A percentile compares a stretch with the other conserved stretches of the same genome.
phyloP scores from a whole-genome alignment of 2,797 vertebrate genomes.

The Cheirogaleus major region DNA sequence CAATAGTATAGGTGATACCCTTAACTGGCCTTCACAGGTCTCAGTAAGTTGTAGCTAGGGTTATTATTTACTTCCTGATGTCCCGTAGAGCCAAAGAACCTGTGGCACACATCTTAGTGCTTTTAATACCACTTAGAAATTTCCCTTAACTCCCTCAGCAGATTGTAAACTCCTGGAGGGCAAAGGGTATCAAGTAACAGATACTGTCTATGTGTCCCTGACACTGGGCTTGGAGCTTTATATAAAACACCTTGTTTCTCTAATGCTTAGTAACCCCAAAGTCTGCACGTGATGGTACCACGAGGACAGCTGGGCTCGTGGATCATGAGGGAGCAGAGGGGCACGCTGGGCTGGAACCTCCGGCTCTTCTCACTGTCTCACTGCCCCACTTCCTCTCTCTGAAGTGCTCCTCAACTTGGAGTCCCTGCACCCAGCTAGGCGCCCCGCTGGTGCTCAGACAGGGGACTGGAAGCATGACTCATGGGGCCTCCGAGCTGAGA shows the following conservation, averaged over 20 bases:
- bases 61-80: not conserved
- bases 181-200: not conserved
- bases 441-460: not conserved
- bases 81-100: not conserved
- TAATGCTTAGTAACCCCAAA: not conserved
- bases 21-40: not conserved
- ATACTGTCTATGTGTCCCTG: not conserved
- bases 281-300: too few relatives aligned
- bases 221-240: not conserved
- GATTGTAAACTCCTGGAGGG: not conserved
- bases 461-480: not conserved
- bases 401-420: not conserved
- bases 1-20: fast-evolving
- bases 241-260: not conserved
- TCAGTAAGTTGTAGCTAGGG: not conserved
- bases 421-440: not conserved
- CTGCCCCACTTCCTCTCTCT: not conserved
- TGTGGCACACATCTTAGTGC: not conserved
- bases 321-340: fast-evolving
- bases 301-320: not conserved
- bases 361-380: not conserved
- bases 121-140: not conserved
- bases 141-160: not conserved
- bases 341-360: not conserved
- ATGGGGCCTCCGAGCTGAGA: fast-evolving